phyloP scores from a whole-genome alignment of 2,113 vertebrate genomes.

The Willisornis vidua region DNA sequence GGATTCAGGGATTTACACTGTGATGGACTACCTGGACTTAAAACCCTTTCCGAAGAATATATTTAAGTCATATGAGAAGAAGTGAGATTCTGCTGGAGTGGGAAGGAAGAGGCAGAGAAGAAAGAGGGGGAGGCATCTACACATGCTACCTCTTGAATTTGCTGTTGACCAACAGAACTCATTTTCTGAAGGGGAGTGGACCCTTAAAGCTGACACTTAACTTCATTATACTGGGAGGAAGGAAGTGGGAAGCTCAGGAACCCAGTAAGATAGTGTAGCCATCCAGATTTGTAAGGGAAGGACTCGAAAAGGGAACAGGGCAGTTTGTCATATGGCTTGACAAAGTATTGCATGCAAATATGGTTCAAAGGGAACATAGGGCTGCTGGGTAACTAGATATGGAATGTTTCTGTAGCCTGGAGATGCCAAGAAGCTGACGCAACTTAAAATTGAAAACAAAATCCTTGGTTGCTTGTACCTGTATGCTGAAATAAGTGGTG shows the following conservation, averaged over 20 bases:
- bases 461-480: not conserved
- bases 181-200: not conserved
- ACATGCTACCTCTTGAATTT: not conserved
- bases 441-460: not conserved
- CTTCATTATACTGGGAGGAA: not conserved
- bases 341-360: fast-evolving
- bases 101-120: not conserved
- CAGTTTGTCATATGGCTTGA: not conserved
- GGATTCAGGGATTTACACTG: not conserved
- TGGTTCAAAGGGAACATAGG: not conserved
- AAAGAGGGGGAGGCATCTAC: not conserved
- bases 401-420: not conserved
- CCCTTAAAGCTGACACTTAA: not conserved
- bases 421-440: not conserved
- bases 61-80: not conserved
- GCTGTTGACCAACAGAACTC: not conserved
- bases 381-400: not conserved
- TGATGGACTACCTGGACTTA: not conserved
- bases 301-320: not conserved
- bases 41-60: not conserved
- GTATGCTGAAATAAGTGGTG: not conserved
- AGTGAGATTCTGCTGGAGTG: not conserved
- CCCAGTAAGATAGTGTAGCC: not conserved
- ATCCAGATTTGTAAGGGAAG: not conserved
- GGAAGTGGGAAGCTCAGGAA: not conserved